Percentiles rank a stretch among this genome's conserved stretches.
Evolutionary conservation across 2,113 vertebrate genomes (phyloP).

Genomic region (Aphyosemion australe): DNA sequence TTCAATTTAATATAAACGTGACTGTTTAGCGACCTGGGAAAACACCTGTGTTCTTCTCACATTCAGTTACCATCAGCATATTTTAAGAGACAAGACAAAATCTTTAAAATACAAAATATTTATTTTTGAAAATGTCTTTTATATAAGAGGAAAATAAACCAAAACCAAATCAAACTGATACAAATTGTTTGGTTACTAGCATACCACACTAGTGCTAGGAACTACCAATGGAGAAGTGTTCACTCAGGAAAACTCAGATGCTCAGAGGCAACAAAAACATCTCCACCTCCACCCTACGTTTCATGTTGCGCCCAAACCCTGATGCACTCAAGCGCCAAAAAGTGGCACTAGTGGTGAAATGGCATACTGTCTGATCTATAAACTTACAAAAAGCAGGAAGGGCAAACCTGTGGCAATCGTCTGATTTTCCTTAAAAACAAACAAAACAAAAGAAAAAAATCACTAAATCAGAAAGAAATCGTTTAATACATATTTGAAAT

Average conservation of each 20-base stretch:
- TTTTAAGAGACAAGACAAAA: constrained; percentile 67
- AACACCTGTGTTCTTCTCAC: too few species aligned
- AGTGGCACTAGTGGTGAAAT: constrained; percentile 69
- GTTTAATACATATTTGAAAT: constrained; percentile 71
- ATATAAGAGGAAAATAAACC: constrained; percentile 61
- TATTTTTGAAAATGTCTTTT: constrained; percentile 78
- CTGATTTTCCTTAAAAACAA: constrained; percentile 27
- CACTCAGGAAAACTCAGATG: constrained; percentile 50
- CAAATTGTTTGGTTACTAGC: constrained; percentile 80
- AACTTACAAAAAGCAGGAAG: constrained; percentile 33
- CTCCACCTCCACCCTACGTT: constrained; percentile 44
- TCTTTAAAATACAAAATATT: constrained; percentile 81
- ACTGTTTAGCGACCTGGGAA: too few species aligned
- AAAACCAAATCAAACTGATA: constrained; percentile 69
- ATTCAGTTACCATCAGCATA: not conserved
- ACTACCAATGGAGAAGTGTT: constrained; percentile 65
- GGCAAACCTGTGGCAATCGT: constrained; percentile 63
- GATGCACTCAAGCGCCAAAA: constrained; percentile 60
- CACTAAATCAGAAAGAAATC: constrained; percentile 58
- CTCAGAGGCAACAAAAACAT: constrained; percentile 40
- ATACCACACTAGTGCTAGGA: constrained; percentile 73
- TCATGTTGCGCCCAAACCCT: constrained; percentile 54
- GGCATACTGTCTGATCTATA: constrained; percentile 54
- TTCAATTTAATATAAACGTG: too few species aligned
- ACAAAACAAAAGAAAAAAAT: constrained; percentile 20